A percentile compares a stretch with the other conserved stretches of the same genome.
These are phyloP conservation scores for Drosophila barbarae DNA, from an alignment of 2,888 invertebrate genomes.

Conservation along the genomic window DNA sequence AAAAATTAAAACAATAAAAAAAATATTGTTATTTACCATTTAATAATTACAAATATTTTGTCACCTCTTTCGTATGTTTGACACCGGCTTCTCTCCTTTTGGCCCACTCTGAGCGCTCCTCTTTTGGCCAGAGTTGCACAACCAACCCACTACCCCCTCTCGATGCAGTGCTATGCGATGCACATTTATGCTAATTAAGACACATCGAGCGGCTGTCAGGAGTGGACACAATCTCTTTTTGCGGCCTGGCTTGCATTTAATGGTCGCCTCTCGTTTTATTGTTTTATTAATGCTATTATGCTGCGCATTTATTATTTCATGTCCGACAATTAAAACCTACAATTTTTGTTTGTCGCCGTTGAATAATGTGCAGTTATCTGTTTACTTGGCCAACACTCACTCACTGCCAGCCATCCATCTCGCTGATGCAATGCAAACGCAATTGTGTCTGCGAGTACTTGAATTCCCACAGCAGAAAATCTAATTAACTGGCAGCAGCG, in stretches of 20 bases:
- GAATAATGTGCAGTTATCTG: conserved; percentile 40
- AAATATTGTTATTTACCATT: too few species aligned
- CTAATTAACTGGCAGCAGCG: conserved; percentile 26
- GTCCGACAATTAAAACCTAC: conserved; percentile 48
- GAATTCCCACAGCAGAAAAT: conserved; percentile 34
- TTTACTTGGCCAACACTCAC: conserved; percentile 24
- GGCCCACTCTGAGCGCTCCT: conserved; percentile 11
- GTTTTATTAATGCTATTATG: conserved; percentile 65
- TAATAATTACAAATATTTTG: not conserved
- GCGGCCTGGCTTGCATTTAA: conserved; percentile 60
- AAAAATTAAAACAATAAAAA: too few species aligned
- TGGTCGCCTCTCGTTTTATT: conserved; percentile 62
- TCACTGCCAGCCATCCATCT: conserved; percentile 11
- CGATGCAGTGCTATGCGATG: conserved; percentile 29
- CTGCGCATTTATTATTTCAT: conserved; percentile 60
- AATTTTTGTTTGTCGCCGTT: conserved; percentile 37
- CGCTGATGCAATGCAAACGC: conserved; percentile 34
- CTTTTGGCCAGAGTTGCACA: conserved; percentile 26
- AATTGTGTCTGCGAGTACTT: conserved; percentile 27
- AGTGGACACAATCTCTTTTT: conserved; percentile 36
- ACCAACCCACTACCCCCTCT: conserved; percentile 19
- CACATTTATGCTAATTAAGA: conserved; percentile 71
- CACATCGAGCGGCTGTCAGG: conserved; percentile 50
- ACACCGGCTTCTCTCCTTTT: conserved; percentile 32
- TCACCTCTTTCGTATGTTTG: conserved; percentile 20